Conservation (phyloP, 1,140 invertebrate genomes). For the Drosophila willistoni region DNA sequence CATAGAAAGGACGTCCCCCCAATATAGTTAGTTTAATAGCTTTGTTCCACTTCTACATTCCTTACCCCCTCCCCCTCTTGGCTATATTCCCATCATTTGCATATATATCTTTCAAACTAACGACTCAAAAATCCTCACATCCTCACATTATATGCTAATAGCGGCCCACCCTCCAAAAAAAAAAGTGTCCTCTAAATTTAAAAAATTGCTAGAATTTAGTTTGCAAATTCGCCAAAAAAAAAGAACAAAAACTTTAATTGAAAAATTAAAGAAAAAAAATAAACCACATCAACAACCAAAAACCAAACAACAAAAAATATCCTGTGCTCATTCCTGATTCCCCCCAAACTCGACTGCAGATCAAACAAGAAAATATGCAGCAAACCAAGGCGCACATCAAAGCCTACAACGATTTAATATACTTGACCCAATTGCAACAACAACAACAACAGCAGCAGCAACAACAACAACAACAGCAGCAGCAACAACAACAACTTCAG, state of each 20-base stretch:
- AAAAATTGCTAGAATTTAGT: not conserved
- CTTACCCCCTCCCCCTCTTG: not conserved
- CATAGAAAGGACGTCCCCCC: too few species aligned
- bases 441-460: constrained; percentile 55
- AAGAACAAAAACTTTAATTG: not conserved
- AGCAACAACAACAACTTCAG: constrained; percentile 60
- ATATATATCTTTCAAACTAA: constrained; percentile 43
- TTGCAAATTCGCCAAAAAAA: constrained; percentile 1
- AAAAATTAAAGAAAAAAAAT: constrained; percentile 17
- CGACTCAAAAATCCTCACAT: constrained; percentile 3
- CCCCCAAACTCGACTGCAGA: constrained; percentile 64
- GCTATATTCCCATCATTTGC: constrained; percentile 28
- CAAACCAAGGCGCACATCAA: constrained; percentile 73
- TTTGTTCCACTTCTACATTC: not conserved
- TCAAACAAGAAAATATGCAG: constrained; percentile 78
- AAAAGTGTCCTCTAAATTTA: constrained; percentile 14
- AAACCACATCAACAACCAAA: constrained; percentile 47
- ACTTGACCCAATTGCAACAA: constrained; percentile 79
- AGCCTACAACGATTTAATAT: constrained; percentile 79
- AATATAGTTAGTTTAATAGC: not conserved
- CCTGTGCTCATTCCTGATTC: constrained; percentile 58
- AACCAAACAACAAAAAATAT: constrained; percentile 23
- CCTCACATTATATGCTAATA: constrained; percentile 15
- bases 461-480: constrained; percentile 60
- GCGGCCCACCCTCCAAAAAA: not conserved